A percentile compares a stretch with the other conserved stretches of the same genome.
Conservation (phyloP, 1,140 invertebrate genomes). For the Octopus sinensis region DNA sequence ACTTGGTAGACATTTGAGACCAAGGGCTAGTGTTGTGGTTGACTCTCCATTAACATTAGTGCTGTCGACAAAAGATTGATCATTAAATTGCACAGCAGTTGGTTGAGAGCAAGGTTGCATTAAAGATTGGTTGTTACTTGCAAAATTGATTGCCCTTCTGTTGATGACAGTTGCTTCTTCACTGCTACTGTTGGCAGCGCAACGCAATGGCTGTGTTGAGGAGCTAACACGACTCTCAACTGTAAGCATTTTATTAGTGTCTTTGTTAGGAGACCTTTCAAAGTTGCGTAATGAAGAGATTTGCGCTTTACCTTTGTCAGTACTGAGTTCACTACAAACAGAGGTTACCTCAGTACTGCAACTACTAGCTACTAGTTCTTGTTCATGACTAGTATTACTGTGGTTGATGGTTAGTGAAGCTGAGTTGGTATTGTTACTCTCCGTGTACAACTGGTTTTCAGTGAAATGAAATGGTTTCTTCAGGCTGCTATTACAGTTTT, state of each 20-base stretch:
- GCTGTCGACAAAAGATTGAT: background rate
- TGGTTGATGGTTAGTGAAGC: background rate
- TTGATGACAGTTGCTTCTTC: background rate
- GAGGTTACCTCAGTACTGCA: background rate
- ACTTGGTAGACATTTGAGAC: conserved; percentile 37
- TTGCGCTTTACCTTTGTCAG: background rate
- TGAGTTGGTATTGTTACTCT: background rate
- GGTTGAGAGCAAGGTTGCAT: too few species aligned
- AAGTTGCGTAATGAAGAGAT: background rate
- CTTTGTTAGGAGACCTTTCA: background rate
- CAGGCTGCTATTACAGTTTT: background rate
- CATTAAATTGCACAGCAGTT: background rate
- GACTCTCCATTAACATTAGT: background rate
- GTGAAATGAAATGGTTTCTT: conserved; percentile 12
- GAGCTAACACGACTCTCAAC: background rate
- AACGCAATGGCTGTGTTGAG: background rate
- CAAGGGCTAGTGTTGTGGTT: background rate
- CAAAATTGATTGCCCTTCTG: too few species aligned
- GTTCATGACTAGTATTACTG: background rate
- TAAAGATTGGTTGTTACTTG: too few species aligned
- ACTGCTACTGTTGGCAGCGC: background rate
- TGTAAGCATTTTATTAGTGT: background rate
- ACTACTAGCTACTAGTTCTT: background rate
- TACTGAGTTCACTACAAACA: background rate
- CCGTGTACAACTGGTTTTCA: background rate